Evolutionary conservation across 2,888 invertebrate genomes (phyloP), one percentile per base, ranked within the genome.

Genomic region (Heliconius ethilla): DNA sequence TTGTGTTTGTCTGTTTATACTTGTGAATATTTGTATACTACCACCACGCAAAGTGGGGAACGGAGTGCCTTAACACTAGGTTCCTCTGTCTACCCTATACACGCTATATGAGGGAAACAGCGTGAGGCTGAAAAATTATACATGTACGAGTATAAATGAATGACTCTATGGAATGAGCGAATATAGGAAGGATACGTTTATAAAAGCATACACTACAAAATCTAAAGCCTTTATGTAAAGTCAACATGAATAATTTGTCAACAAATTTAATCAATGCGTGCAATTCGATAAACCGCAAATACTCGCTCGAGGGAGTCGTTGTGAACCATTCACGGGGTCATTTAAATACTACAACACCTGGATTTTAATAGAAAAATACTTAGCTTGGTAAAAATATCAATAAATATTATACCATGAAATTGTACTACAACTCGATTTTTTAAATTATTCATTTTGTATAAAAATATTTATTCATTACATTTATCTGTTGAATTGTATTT

Each of bases 241-340:
- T 69, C n/a, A 37, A 69, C 40, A 25, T 69, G 40, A 69, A 40
- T 69, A 69, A 40, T 69, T 69, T 69, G n/a, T 40, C 37, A 69
- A 45, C 40, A 69, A 69, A 69, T 69, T 40, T 37, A 67, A 7
- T n/a, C n/a, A 33, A 40, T 40, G 15, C 25, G 25, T 40, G 40
- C 69, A n/a, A 69, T 40, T 25, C 40, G 69, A 15, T 25, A 69
- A 69, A 69, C 40, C 69, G 40, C 69, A 40, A 29, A 70, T 33
- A 51, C 29, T 29, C 55, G 55, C 29, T 22, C 55, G 33, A 51
- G 10, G 33, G 55, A 55, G 29, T 55, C 22, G 29, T 11, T 55
- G 18, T 29, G 29, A 1, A 33, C 40, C n/a, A 40, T 69, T 69
- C 40, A 69, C n/a, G 40, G 13, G 40, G 13, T 69, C 13, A 10